Evolutionary conservation across 1,140 invertebrate genomes (phyloP).

Genomic region (Caenorhabditis inopinata): DNA sequence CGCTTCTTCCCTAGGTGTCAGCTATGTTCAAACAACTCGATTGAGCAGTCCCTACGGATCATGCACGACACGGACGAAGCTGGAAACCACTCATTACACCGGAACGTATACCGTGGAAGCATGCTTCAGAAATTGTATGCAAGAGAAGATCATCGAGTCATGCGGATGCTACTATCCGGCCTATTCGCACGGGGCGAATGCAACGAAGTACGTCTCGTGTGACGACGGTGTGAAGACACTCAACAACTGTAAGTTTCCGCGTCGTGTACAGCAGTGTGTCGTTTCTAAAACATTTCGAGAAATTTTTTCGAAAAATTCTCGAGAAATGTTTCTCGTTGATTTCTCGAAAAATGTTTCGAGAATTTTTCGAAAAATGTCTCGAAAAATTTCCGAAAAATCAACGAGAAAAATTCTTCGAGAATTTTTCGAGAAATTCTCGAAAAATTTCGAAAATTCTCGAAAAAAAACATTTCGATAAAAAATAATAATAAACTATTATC

Average conservation of each 20-base stretch:
- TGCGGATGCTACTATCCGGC: constrained; percentile 54
- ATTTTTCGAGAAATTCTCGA: too few species aligned
- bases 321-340: too few species aligned
- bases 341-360: too few species aligned
- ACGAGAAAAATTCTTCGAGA: too few species aligned
- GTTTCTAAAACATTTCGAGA: too few species aligned
- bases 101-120: constrained; percentile 47
- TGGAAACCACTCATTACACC: constrained; percentile 32
- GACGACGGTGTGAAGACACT: constrained; percentile 2
- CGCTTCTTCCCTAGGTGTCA: constrained; percentile 50
- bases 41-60: constrained; percentile 49
- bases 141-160: constrained; percentile 50
- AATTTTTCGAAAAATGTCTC: too few species aligned
- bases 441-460: too few species aligned
- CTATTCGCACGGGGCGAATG: constrained; percentile 33
- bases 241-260: not conserved
- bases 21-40: constrained; percentile 47
- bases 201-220: constrained; percentile 1
- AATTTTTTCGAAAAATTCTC: too few species aligned
- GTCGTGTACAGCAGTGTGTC: too few species aligned
- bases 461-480: too few species aligned
- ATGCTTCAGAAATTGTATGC: constrained; percentile 54
- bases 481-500: too few species aligned
- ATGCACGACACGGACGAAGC: constrained; percentile 45
- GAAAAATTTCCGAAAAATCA: too few species aligned